These are phyloP conservation scores for Cactoblastis cactorum DNA, from an alignment of 2,888 invertebrate genomes.

Conservation along the genomic window DNA sequence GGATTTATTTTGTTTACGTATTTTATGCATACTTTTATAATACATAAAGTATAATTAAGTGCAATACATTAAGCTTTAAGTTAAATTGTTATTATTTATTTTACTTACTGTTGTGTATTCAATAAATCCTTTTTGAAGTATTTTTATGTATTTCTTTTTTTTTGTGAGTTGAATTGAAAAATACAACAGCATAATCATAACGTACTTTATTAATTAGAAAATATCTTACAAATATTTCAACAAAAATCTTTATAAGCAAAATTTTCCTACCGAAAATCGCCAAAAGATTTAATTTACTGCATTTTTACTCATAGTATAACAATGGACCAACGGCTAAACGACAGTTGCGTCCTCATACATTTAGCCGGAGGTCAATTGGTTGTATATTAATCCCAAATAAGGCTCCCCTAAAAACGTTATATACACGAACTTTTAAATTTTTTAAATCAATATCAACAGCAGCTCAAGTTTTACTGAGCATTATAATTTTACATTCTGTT, in stretches of 20 bases:
- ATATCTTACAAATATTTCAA: constrained; percentile 18
- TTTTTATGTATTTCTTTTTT: background rate
- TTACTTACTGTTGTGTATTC: background rate
- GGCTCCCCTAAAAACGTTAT: background rate
- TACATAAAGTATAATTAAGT: background rate
- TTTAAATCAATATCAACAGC: background rate
- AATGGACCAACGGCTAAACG: constrained; percentile 41
- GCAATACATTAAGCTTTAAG: background rate
- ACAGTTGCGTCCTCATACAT: constrained; percentile 57
- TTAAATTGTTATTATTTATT: background rate
- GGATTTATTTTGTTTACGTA: too few species aligned
- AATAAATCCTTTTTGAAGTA: background rate
- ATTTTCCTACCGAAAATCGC: constrained; percentile 45
- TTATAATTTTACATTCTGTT: too few species aligned
- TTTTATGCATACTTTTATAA: background rate
- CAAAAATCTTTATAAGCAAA: constrained; percentile 32
- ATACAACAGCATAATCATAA: background rate
- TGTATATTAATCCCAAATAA: constrained; percentile 13
- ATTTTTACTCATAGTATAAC: constrained; percentile 48
- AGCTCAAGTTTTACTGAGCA: background rate
- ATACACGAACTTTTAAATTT: background rate
- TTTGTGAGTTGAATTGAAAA: background rate
- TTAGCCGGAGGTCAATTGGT: constrained; percentile 46
- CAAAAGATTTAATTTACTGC: constrained; percentile 40
- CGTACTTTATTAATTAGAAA: constrained; percentile 19